Evolutionary conservation across 2,888 invertebrate species (phyloP), one percentile per base, ranked within the genome.

Genomic region (Orthosia cruda): DNA sequence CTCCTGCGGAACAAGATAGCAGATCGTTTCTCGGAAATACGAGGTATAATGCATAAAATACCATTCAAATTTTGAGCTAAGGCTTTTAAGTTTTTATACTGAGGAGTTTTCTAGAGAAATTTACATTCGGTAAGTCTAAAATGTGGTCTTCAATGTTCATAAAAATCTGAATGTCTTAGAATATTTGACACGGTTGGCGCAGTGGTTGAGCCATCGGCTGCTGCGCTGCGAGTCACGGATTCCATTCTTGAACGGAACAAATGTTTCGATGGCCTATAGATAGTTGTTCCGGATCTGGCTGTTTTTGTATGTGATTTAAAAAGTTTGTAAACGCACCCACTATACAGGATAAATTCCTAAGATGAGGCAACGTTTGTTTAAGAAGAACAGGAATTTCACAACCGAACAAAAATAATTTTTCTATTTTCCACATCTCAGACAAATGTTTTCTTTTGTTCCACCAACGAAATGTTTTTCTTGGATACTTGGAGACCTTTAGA

Each of bases 401-500:
- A 18, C 5, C 12, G 1, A 26, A 52, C 20, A 66, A 68, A 52
- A 52, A 16, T n/a, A 4, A 45, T 26, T 20, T 32, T 15, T 23
- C 23, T 1, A 26, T 26, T 26, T 26, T 26, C 26, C 26, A 26
- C 26, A 26, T 3, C 26, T 11, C 1, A n/a, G 12, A 65, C 7
- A 61, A 32, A 75, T 57, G 45, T 63, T 74, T 69, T 61, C 9
- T 58, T 73, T 59, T 55, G 20, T 66, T 71, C 13, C 32, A 23
- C 20, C 7, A 63, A 52, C 45, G 58, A 74, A 83, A 69, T 63
- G 58, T 83, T 71, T 79, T 63, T 71, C 47, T 49, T 61, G 16
- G 20, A 67, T 73, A 72, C 7, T 52, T 32, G n/a, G n/a, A n/a
- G n/a, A 80, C 71, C 70, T 76, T 59, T 40, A 70, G 57, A 77